phyloP scores from a whole-genome alignment of 2,113 vertebrate genomes.

The Thalassarche chlororhynchos region DNA sequence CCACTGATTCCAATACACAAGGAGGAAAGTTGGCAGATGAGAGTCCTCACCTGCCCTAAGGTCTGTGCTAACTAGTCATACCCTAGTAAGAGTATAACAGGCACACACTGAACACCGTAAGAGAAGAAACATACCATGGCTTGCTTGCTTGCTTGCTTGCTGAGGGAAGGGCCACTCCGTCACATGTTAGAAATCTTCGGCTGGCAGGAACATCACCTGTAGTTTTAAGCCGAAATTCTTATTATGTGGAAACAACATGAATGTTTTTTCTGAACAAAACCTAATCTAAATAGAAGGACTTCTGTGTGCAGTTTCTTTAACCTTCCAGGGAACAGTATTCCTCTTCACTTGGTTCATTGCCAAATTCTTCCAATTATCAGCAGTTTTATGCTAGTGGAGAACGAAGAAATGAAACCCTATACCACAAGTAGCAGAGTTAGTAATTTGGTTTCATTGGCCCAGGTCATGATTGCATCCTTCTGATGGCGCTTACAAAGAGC shows the following conservation, averaged over 20 bases:
- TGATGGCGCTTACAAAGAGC: not conserved
- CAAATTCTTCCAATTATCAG: not conserved
- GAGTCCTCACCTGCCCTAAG: not conserved
- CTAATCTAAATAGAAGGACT: not conserved
- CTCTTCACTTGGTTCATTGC: not conserved
- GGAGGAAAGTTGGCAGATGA: not conserved
- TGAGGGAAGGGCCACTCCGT: not conserved
- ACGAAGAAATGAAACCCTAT: not conserved
- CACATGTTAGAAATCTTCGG: not conserved
- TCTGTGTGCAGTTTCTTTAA: not conserved
- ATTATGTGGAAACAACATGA: rapidly evolving
- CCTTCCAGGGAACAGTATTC: not conserved
- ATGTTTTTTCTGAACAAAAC: not conserved
- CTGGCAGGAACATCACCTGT: not conserved
- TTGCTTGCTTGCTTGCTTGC: not conserved
- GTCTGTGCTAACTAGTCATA: not conserved
- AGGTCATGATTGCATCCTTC: not conserved
- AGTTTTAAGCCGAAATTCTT: not conserved
- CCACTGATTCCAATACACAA: not conserved
- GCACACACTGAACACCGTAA: not conserved
- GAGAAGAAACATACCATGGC: not conserved
- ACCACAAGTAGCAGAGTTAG: not conserved
- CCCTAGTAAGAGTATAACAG: not conserved
- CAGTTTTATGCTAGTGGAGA: not conserved
- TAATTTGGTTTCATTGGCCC: not conserved